Base-by-base conservation (phyloP, 2,888 invertebrate species). In the Drosophila meridionalis region DNA sequence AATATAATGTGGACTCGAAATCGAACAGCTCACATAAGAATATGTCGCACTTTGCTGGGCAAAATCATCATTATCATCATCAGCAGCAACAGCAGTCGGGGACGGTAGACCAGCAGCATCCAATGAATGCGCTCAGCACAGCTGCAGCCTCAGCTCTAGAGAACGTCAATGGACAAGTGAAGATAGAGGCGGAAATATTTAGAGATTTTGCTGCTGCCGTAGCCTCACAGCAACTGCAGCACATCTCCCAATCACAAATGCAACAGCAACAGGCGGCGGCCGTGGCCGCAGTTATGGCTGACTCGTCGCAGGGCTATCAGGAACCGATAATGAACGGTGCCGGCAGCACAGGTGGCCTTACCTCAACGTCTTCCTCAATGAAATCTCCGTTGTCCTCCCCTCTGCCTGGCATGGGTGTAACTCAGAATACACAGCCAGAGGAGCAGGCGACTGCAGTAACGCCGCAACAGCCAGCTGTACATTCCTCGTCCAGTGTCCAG, bases 281-380 rank as follows among this genome's bases (percentile, higher is more conserved):
- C 3, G 90, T 76, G 32, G 80, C 82, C 11, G 83, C 89, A 8
- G 90, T 83, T 0, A 87, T 91, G 82, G 87, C 85, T 8, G 90
- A 87, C 45, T 86, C 92, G 14, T 85, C 91, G 3, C 87, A 91
- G 71, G 87, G 82, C 5, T 92, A 90, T 69, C 90, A 89, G 62
- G 91, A 92, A 34, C 87, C 91, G 53, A 86, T 76, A 87, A 90
- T 4, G 87, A 76, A 72, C 30, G 80, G 80, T 38, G 66, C 76
- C 8, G 81, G 80, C 5, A 91, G 89, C 69, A 77, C 74, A 9
- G 80, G 89, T n/a, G 86, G 86, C 34, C 69, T 92, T 7, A 89
- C 92, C 32, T 93, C 93, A 4, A 92, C 93, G 32, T 93, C 93
- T 4, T 92, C 93, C 20, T 93, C 93, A n/a, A 89, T 93, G 83